Evolutionary conservation across 2,797 vertebrate genomes (phyloP).

Genomic region (Falco cherrug): DNA sequence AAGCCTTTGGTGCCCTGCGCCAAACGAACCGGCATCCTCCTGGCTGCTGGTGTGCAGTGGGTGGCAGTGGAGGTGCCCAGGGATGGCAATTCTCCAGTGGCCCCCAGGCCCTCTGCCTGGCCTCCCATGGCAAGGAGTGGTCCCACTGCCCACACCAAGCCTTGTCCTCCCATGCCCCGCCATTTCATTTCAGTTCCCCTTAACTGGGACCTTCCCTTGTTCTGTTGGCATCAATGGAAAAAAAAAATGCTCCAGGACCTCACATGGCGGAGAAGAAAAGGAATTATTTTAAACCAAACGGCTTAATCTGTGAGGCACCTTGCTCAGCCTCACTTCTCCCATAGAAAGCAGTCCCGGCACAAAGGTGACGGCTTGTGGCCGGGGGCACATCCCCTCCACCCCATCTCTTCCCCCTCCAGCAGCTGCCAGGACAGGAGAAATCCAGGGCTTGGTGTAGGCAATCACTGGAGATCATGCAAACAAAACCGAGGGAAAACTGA

Average conservation of each 20-base stretch:
- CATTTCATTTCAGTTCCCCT: fast-evolving
- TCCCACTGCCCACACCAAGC: neutral
- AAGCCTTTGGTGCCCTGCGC: neutral
- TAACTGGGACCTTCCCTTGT: neutral
- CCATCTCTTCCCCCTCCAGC: neutral
- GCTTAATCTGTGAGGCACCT: fast-evolving
- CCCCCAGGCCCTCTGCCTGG: neutral
- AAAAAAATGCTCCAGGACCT: fast-evolving
- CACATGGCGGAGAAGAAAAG: neutral
- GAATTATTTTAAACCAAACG: neutral
- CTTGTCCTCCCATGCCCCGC: neutral
- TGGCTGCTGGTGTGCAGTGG: too few relatives aligned
- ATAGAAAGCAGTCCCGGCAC: neutral
- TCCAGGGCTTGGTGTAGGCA: fast-evolving
- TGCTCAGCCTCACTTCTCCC: neutral
- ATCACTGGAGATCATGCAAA: fast-evolving
- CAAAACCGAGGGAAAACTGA: neutral
- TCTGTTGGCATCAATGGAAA: neutral
- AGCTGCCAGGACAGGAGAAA: neutral
- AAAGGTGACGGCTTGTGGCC: neutral
- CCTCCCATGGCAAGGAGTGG: neutral
- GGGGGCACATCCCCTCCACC: fast-evolving
- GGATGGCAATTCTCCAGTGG: neutral
- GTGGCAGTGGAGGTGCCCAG: neutral
- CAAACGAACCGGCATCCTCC: neutral